Percentiles rank a stretch among this genome's conserved stretches.
These are phyloP conservation scores for Cervus canadensis DNA, from an alignment of 2,113 vertebrate genomes.

Conservation along the genomic window DNA sequence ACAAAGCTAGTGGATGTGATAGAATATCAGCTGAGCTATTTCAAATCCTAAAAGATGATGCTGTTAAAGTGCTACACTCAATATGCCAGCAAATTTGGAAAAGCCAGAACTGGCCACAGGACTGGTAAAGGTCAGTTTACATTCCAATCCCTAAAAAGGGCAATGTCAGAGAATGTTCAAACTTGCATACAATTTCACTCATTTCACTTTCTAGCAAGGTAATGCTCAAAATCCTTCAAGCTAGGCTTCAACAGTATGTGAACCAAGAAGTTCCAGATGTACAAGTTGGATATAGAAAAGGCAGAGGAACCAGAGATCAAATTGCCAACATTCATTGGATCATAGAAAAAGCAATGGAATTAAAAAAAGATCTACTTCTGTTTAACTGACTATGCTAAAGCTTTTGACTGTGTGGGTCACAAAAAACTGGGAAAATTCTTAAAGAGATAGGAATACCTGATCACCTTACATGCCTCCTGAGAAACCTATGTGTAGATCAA, in stretches of 20 bases:
- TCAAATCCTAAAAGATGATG: not conserved
- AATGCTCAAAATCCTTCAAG: not conserved
- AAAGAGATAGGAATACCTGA: not conserved
- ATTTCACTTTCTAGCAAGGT: not conserved
- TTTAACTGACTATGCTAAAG: not conserved
- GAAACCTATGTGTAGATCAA: not conserved
- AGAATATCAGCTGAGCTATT: not conserved
- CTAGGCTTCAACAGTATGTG: not conserved
- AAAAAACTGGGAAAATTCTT: not conserved
- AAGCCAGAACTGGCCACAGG: not conserved
- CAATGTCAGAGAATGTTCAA: not conserved
- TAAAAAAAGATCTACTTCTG: not conserved
- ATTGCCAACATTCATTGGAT: not conserved
- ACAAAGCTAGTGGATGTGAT: not conserved
- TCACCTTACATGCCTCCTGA: not conserved
- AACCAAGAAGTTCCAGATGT: not conserved
- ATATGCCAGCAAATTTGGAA: not conserved
- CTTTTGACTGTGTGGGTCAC: not conserved
- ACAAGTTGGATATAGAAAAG: not conserved
- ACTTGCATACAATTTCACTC: not conserved
- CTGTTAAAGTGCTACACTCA: not conserved
- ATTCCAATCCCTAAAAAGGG: not conserved
- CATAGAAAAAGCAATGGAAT: not conserved
- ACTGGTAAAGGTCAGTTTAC: not conserved
- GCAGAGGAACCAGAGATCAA: not conserved